phyloP scores from a whole-genome alignment of 2,113 vertebrate species.

The Cyanoramphus novaezelandiae region DNA sequence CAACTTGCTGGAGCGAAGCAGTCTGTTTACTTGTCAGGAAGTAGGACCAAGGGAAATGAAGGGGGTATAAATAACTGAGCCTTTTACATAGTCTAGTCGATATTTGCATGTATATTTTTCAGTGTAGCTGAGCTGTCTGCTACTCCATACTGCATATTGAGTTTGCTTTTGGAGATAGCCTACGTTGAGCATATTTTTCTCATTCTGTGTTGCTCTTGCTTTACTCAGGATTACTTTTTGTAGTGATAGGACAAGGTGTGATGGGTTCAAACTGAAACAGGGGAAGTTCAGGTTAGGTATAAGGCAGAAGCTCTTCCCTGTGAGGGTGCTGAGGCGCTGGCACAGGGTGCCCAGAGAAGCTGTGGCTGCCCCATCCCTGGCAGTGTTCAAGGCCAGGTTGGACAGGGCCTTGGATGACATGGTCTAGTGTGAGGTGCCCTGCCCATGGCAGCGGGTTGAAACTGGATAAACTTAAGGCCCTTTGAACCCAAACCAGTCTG shows the following conservation, averaged over 20 bases:
- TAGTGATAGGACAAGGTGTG: neutral
- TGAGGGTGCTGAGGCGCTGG: neutral
- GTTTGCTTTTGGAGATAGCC: neutral
- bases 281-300: neutral
- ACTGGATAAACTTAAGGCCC: neutral
- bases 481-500: neutral
- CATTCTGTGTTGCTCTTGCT: neutral
- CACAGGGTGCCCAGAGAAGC: neutral
- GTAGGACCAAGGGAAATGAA: conserved; percentile 1
- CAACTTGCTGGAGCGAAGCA: neutral
- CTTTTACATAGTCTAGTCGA: neutral
- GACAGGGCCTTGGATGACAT: neutral
- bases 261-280: neutral
- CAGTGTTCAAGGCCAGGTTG: neutral
- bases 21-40: conserved; percentile 42
- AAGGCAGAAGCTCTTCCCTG: neutral
- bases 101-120: conserved; percentile 36
- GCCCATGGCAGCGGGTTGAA: neutral
- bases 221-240: neutral
- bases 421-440: neutral
- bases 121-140: neutral
- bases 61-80: conserved; percentile 32
- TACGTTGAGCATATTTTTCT: accelerated
- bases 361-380: neutral
- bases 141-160: neutral